Conservation (phyloP, 2,888 invertebrate species). For the Meghimatium bilineatum region DNA sequence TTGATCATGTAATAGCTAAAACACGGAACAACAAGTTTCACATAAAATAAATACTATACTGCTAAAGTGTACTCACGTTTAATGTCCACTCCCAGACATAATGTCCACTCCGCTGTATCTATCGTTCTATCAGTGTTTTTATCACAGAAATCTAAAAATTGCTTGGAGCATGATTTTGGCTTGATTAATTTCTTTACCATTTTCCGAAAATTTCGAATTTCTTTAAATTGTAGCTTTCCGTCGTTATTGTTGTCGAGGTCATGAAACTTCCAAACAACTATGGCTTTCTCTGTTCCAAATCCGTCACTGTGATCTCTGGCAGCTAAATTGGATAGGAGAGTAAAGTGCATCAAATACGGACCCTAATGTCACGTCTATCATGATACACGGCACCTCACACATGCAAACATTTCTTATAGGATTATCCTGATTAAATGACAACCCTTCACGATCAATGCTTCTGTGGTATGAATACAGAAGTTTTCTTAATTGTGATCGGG, state of each 20-base stretch:
- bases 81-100: conserved; percentile 88
- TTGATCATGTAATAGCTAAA: no score
- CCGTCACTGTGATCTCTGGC: conserved; percentile 30
- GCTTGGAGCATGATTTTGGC: conserved; percentile 88
- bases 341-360: not conserved
- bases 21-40: no score
- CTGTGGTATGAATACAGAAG: no score
- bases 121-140: conserved; percentile 87
- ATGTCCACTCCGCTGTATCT: conserved; percentile 88
- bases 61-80: conserved; percentile 66
- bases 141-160: conserved; percentile 92
- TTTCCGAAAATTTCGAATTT: conserved; percentile 88
- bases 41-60: no score
- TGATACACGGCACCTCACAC: no score
- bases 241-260: conserved; percentile 89
- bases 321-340: not conserved
- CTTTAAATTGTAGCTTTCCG: conserved; percentile 86
- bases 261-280: conserved; percentile 93
- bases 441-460: no score
- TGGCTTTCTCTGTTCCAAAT: conserved; percentile 78
- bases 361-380: no score
- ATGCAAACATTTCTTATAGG: no score
- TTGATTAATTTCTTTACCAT: conserved; percentile 92
- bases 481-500: no score
- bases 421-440: no score